These are phyloP conservation scores for Sialis fuliginosa DNA, from an alignment of 2,888 invertebrate genomes.

Conservation along the genomic window DNA sequence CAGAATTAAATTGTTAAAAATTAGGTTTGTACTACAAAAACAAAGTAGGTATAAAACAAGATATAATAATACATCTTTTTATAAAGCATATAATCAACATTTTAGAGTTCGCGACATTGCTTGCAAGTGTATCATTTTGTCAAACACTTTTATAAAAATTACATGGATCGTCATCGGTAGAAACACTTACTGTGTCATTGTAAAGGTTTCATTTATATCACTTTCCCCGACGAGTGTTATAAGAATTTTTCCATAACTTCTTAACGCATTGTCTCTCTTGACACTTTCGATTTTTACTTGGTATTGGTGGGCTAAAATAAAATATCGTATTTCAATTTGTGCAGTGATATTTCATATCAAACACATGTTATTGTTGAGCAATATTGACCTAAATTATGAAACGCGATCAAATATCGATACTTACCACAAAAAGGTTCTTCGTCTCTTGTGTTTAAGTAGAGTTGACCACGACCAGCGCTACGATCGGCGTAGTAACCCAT, in stretches of 20 bases:
- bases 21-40: no score
- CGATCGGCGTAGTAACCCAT: constrained; percentile 90
- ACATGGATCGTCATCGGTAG: no score
- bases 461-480: constrained; percentile 63
- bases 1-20: no score
- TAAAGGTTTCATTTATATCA: constrained; percentile 73
- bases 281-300: constrained; percentile 66
- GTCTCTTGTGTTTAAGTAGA: constrained; percentile 78
- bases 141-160: background rate
- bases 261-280: constrained; percentile 40
- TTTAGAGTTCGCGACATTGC: background rate
- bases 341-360: background rate
- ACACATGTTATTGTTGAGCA: background rate
- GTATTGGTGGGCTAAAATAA: constrained; percentile 62
- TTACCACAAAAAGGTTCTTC: constrained; percentile 85
- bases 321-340: constrained; percentile 1
- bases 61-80: background rate
- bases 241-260: constrained; percentile 64
- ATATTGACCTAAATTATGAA: background rate
- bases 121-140: background rate
- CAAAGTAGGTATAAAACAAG: no score
- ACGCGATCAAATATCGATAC: constrained; percentile 8
- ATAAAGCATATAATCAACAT: constrained; percentile 2
- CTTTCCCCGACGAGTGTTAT: constrained; percentile 65
- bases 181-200: constrained; percentile 56